These are phyloP conservation scores for Drosophila repletoides DNA, from an alignment of 1,140 invertebrate genomes.

Conservation along the genomic window DNA sequence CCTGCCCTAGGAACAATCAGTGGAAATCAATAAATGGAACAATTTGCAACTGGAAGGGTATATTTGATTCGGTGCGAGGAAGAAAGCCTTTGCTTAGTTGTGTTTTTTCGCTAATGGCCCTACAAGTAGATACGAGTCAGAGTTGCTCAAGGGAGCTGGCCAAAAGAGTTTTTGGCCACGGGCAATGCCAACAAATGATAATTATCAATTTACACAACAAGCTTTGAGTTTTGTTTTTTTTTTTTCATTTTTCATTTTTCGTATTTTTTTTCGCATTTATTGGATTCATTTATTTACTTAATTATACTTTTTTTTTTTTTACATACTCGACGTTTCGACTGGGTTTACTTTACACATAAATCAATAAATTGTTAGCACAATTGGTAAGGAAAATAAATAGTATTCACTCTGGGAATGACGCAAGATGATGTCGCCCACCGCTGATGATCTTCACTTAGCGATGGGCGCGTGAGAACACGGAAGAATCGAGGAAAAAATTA, in stretches of 20 bases:
- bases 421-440: constrained; percentile 8
- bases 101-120: constrained; percentile 13
- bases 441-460: background rate
- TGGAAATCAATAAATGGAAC: no score
- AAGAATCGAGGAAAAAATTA: no score
- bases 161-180: constrained; percentile 8
- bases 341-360: background rate
- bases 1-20: no score
- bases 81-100: no score
- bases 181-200: constrained; percentile 33
- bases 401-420: constrained; percentile 26
- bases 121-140: background rate
- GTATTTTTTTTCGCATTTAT: constrained; percentile 23
- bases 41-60: no score
- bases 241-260: background rate
- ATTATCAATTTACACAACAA: constrained; percentile 47
- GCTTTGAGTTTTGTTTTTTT: background rate
- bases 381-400: constrained; percentile 28
- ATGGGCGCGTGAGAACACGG: constrained; percentile 3
- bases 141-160: background rate
- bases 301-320: constrained; percentile 36
- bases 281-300: constrained; percentile 26
- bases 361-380: constrained; percentile 33
- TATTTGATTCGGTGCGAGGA: no score
- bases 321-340: constrained; percentile 1